Conservation (phyloP, 2,113 vertebrate genomes). For the Chiloscyllium plagiosum region DNA sequence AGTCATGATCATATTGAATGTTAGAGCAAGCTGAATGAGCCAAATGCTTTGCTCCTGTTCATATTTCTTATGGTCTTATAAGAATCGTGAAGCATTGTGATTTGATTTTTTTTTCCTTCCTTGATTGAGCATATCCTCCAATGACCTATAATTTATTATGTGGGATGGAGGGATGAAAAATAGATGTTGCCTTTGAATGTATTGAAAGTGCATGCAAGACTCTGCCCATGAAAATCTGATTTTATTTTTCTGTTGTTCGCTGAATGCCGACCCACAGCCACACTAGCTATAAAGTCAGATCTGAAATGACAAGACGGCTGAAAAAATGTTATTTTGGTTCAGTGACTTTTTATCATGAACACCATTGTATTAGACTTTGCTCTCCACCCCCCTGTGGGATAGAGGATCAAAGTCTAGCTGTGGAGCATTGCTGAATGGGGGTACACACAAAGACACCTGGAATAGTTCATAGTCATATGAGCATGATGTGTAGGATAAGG, state of each 20-base stretch:
- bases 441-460: constrained; percentile 31
- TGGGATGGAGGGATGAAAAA: neutral
- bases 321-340: constrained; percentile 17
- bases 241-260: neutral
- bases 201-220: neutral
- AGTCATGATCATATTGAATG: too few relatives aligned
- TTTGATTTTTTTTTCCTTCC: neutral
- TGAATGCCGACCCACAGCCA: neutral
- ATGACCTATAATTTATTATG: neutral
- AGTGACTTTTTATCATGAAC: neutral
- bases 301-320: neutral
- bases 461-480: constrained; percentile 29
- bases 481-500: constrained; percentile 34
- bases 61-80: neutral
- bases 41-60: too few relatives aligned
- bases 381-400: neutral
- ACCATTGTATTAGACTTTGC: neutral
- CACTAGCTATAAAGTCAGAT: neutral
- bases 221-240: neutral
- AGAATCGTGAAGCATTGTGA: neutral
- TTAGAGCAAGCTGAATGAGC: too few relatives aligned
- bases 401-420: constrained; percentile 26
- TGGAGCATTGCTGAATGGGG: constrained; percentile 9
- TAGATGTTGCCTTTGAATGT: neutral
- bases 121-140: neutral